These are phyloP conservation scores for Yponomeuta cagnagella DNA, from an alignment of 2,888 invertebrate genomes.

Conservation along the genomic window DNA sequence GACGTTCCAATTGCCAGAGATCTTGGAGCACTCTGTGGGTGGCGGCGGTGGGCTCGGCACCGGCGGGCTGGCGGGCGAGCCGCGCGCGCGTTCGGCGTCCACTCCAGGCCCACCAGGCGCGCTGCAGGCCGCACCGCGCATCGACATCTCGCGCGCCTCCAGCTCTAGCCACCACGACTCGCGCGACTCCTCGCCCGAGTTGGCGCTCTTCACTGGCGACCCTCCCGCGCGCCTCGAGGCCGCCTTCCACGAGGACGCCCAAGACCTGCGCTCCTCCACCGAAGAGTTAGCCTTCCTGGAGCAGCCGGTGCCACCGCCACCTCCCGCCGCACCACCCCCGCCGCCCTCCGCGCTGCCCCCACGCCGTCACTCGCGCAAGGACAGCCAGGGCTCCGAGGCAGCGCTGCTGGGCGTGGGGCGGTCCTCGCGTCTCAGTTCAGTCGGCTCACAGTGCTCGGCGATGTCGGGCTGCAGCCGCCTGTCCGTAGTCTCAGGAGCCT, in stretches of 20 bases:
- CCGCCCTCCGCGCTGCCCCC: constrained; percentile 25
- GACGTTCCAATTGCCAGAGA: constrained; percentile 72
- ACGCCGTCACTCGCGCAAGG: constrained; percentile 78
- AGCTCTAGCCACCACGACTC: constrained; percentile 92
- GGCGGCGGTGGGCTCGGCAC: constrained; percentile 31
- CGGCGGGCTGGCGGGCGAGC: constrained; percentile 43
- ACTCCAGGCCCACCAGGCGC: constrained; percentile 57
- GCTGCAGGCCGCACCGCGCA: constrained; percentile 81
- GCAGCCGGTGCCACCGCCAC: constrained; percentile 30
- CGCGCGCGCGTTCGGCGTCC: constrained; percentile 60
- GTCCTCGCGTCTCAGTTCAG: constrained; percentile 87
- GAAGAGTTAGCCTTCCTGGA: constrained; percentile 92
- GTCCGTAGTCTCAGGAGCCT: constrained; percentile 70
- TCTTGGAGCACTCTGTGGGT: constrained; percentile 65
- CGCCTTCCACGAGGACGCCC: constrained; percentile 84
- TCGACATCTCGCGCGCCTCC: constrained; percentile 92
- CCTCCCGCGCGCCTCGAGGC: constrained; percentile 52
- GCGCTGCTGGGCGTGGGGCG: constrained; percentile 85
- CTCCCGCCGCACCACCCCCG: constrained; percentile 17
- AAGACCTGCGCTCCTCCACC: constrained; percentile 89
- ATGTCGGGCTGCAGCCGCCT: constrained; percentile 62
- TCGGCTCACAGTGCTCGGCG: constrained; percentile 86
- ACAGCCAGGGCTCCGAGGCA: constrained; percentile 86
- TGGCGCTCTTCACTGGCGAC: constrained; percentile 83
- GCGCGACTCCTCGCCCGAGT: constrained; percentile 88